Base-by-base conservation (phyloP, 2,113 vertebrate species). In the Sisor rabdophorus region DNA sequence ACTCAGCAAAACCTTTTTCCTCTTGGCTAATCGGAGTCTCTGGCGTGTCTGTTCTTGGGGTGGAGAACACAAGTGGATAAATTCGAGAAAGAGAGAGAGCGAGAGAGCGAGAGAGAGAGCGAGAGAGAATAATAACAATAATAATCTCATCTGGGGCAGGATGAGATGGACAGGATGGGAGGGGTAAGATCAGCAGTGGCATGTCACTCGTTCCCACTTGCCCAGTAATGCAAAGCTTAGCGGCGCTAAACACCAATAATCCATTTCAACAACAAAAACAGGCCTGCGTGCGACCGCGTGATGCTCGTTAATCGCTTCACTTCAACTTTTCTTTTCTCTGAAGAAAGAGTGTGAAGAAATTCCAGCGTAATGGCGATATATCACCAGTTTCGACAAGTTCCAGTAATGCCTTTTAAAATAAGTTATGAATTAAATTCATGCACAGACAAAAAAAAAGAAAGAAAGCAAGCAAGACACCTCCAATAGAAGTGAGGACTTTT, bases 81-180 rank as follows among this genome's bases (percentile, higher is more conserved):
- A 9, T 30, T 20, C 3, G 52, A 47, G 17, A 56, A 12, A 68
- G 58, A 71, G 63, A 22, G 5, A 71, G 55, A 32, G 58, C 55
- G 60, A 53, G 9, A 3, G 59, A 79, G 71, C 12, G 16, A 59
- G 32, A 59, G 69, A 74, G 74, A 71, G 54, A 20, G 53, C 7
- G n/a, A 61, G 53, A 53, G 52, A 44, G 22, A 63, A 72, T 36
- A 80, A 78, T 48, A 81, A 83, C 47, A 79, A 81, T 74, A 79
- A 81, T 84, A 75, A 84, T 81, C 70, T 61, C 53, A 70, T 79
- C 64, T 56, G 77, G 32, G 71, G 50, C 64, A 71, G 77, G 73
- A 83, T 73, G 79, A 83, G 76, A 77, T 53, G 19, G 70, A 75
- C 77, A 71, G 63, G 26, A 47, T 52, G 58, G 79, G 77, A 71